Conservation (phyloP, 2,888 invertebrate genomes). For the Polymixis lichenea region DNA sequence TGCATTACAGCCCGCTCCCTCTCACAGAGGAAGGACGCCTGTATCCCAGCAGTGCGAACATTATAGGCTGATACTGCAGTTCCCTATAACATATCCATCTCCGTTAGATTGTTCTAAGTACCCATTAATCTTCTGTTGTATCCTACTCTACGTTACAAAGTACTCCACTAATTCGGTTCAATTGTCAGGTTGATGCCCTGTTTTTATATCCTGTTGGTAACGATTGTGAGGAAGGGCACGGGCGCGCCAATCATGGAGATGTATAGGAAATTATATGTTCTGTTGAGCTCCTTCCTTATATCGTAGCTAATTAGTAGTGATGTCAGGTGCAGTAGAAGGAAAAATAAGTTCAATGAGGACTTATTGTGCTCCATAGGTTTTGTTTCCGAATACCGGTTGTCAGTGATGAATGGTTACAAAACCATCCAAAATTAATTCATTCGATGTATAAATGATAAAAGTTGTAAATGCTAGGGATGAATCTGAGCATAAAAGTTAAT, state of each 20-base stretch:
- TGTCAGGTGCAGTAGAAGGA: constrained; percentile 32
- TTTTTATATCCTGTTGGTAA: constrained; percentile 67
- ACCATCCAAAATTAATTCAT: too few relatives aligned
- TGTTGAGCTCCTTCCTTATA: constrained; percentile 37
- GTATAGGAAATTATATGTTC: constrained; percentile 37
- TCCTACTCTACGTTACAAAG: neutral
- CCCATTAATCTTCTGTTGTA: constrained; percentile 37
- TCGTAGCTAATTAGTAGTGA: constrained; percentile 3
- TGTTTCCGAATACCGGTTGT: constrained; percentile 14
- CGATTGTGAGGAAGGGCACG: constrained; percentile 59
- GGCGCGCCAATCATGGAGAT: constrained; percentile 34
- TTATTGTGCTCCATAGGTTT: constrained; percentile 3
- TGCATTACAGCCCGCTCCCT: too few relatives aligned
- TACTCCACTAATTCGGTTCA: constrained; percentile 63
- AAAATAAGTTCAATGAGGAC: constrained; percentile 20
- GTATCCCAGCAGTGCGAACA: too few relatives aligned
- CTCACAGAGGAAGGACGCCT: too few relatives aligned
- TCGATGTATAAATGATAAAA: neutral
- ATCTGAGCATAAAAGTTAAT: neutral
- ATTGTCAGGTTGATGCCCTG: constrained; percentile 75
- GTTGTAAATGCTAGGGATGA: neutral
- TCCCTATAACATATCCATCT: too few relatives aligned
- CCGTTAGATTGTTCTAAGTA: neutral
- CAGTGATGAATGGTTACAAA: constrained; percentile 18
- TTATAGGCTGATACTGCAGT: too few relatives aligned